Conservation (phyloP, 1,140 invertebrate genomes). For the Pissodes strobi region DNA sequence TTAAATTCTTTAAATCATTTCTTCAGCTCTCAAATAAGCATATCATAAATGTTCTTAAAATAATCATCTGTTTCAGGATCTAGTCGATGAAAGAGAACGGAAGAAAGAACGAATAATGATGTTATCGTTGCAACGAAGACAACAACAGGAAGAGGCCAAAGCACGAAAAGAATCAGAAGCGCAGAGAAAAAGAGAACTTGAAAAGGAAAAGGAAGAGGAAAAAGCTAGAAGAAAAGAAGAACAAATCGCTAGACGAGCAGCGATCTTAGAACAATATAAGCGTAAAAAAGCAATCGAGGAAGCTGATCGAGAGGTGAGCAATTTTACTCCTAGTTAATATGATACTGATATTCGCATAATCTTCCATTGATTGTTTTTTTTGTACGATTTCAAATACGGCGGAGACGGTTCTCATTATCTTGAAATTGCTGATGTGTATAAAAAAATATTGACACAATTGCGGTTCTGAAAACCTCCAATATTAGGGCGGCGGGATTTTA, state of each 20-base stretch:
- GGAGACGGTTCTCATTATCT: no score
- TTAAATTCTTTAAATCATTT: no score
- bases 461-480: no score
- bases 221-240: constrained; percentile 86
- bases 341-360: no score
- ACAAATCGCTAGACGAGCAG: constrained; percentile 81
- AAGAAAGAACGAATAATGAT: constrained; percentile 89
- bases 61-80: constrained; percentile 63
- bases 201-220: constrained; percentile 85
- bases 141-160: constrained; percentile 86
- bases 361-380: no score
- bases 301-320: constrained; percentile 83
- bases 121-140: constrained; percentile 81
- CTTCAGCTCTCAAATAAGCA: no score
- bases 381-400: no score
- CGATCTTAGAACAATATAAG: constrained; percentile 93
- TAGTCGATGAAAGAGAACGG: constrained; percentile 84
- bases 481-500: no score
- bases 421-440: no score
- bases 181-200: constrained; percentile 74
- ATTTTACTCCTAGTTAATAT: no score
- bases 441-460: no score
- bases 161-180: constrained; percentile 84
- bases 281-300: constrained; percentile 93
- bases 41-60: no score